Evolutionary conservation across 2,113 vertebrate genomes (phyloP).

Genomic region (Pseudonaja textilis): DNA sequence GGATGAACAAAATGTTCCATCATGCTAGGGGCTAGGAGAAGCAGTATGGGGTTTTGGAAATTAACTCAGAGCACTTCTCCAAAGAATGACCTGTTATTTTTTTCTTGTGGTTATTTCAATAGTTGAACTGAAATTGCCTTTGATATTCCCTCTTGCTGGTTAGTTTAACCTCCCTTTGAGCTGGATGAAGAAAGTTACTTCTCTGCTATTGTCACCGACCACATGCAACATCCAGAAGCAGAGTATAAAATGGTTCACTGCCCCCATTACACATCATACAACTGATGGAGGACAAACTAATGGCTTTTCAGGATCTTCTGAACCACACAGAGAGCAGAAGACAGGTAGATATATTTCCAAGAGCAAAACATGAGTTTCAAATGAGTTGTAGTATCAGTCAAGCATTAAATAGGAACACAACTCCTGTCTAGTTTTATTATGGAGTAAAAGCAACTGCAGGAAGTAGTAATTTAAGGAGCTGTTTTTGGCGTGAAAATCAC

Average conservation of each 20-base stretch:
- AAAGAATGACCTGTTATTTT: background rate
- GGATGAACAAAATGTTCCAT: background rate
- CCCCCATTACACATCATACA: background rate
- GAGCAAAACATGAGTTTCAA: background rate
- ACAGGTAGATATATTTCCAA: background rate
- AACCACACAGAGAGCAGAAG: background rate
- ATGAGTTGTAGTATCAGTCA: background rate
- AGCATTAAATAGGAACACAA: background rate
- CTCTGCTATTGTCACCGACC: background rate
- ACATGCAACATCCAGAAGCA: background rate
- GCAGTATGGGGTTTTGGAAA: background rate
- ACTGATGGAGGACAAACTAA: background rate
- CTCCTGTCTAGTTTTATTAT: background rate
- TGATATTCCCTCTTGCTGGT: background rate
- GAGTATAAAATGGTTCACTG: background rate
- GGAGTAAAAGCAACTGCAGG: background rate
- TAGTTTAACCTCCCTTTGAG: background rate
- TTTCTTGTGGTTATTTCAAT: background rate
- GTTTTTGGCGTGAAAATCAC: background rate
- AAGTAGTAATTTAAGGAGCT: background rate
- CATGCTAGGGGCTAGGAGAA: background rate
- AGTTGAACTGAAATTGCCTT: background rate
- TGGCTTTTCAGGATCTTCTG: background rate
- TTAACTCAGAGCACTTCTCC: background rate
- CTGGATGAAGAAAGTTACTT: background rate